Percentiles rank a stretch among this genome's conserved stretches.
Conservation (phyloP, 2,113 vertebrate species). For the Rattus norvegicus region GRCr8 NC_086028.1:29626001-29626500, state of each 20-base stretch:
- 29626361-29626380: no score
- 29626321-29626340: neutral
- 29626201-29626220: neutral
- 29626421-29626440: neutral
- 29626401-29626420: neutral
- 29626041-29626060: neutral
- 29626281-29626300: neutral
- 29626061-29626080: neutral
- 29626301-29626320: neutral
- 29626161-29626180: neutral
- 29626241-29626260: no score
- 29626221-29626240: no score
- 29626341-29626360: neutral
- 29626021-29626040: neutral
- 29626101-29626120: neutral
- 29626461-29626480: neutral
- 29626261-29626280: neutral
- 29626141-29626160: neutral
- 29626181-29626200: neutral
- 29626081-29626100: neutral
- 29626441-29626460: neutral
- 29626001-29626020: neutral
- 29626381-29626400: neutral
- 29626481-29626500: neutral
- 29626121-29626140: neutral